Conservation (phyloP, 2,888 invertebrate genomes). For the Kuschelorhynchus macadamiae region DNA sequence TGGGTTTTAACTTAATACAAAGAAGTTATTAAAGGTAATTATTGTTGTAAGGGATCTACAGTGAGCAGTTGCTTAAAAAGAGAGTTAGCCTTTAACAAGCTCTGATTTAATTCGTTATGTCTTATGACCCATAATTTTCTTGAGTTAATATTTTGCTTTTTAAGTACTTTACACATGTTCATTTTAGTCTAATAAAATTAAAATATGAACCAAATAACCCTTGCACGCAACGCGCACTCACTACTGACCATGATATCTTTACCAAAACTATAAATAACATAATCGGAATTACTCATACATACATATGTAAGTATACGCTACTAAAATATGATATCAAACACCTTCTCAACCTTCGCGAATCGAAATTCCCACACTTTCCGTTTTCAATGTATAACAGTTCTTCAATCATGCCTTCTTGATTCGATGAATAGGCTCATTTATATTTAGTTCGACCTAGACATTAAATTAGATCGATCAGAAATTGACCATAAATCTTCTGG, state of each 20-base stretch:
- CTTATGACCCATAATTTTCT: no score
- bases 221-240: slow-evolving; percentile 8
- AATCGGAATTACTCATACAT: slow-evolving; percentile 30
- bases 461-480: slow-evolving; percentile 48
- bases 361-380: slow-evolving; percentile 50
- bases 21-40: no score
- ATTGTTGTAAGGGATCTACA: no score
- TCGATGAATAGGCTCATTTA: slow-evolving; percentile 47
- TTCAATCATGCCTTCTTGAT: slow-evolving; percentile 48
- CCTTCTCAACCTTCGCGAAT: slow-evolving; percentile 43
- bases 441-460: slow-evolving; percentile 49
- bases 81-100: no score
- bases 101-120: no score
- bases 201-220: no score
- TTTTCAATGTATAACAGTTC: slow-evolving; percentile 46
- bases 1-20: no score
- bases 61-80: no score
- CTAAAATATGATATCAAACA: slow-evolving; percentile 45
- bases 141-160: no score
- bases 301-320: slow-evolving; percentile 18
- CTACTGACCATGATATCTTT: slow-evolving; percentile 29
- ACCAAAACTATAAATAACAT: slow-evolving; percentile 26
- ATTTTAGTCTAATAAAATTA: no score
- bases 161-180: no score
- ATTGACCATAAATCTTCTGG: slow-evolving; percentile 36